These are phyloP conservation scores for Cettia cetti DNA, from an alignment of 2,113 vertebrate species.

Conservation along the genomic window DNA sequence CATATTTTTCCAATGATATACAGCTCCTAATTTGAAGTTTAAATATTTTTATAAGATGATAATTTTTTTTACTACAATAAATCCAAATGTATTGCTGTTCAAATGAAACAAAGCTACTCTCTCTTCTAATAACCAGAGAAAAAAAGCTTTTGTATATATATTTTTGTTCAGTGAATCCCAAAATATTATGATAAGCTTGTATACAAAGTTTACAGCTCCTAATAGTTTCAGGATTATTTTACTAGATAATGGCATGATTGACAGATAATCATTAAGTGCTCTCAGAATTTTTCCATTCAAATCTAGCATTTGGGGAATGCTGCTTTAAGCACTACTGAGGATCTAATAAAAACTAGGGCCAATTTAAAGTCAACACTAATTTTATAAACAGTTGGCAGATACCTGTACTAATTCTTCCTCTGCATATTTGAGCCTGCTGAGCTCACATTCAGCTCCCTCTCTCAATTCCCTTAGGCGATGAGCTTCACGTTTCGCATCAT, in stretches of 20 bases:
- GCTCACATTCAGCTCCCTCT: conserved; percentile 91
- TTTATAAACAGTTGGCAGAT: neutral
- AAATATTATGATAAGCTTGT: neutral
- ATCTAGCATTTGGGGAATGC: neutral
- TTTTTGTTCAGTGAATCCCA: neutral
- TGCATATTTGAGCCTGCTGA: conserved; percentile 95
- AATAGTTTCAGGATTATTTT: neutral
- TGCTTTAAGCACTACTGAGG: neutral
- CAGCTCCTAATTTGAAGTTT: neutral
- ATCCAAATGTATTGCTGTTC: neutral
- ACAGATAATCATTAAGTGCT: neutral
- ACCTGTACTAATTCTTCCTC: conserved; percentile 98
- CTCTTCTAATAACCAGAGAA: neutral
- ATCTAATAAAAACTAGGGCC: neutral
- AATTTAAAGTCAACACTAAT: neutral
- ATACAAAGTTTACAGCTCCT: neutral
- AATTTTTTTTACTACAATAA: neutral
- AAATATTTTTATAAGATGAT: neutral
- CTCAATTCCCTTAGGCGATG: conserved; percentile 87
- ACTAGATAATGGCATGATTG: neutral
- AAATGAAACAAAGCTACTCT: neutral
- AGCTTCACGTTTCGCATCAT: conserved; percentile 91
- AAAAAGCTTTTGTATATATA: neutral
- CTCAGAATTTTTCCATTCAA: neutral
- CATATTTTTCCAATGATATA: neutral